Evolutionary conservation across 2,888 invertebrate genomes (phyloP), one percentile per base, ranked within the genome.

Genomic region (Anaspis maculata): DNA sequence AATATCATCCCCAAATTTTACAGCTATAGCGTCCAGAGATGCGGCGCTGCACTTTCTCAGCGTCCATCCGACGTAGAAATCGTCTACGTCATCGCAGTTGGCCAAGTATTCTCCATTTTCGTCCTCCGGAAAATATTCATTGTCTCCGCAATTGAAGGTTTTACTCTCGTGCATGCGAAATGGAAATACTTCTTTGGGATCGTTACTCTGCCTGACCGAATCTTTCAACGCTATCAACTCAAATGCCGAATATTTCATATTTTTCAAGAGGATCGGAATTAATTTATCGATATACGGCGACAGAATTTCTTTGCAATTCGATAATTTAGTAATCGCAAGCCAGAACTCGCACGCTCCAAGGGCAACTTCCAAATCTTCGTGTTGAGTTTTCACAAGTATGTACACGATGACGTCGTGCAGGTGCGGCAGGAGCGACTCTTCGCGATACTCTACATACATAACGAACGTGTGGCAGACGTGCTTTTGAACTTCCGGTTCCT

Each of bases 341-440:
- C 97, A 99, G 69, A 98, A 99, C 64, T 98, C 98, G 55, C 97
- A 97, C 1, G 98, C 97, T 67, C 99, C 97, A 42, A 98, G 68
- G 0, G 97, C 94, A 13, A 97, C 91, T 35, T 84, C 84, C 57
- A 89, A 88, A 60, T 97, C 92, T 3, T 78, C 70, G 62, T 89
- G 87, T 73, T 94, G 89, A 34, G 95, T 96, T 46, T 95, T 78
- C 61, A 87, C 72, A 55, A 98, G 67, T 85, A 98, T 94, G 62
- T 95, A 98, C 78, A 96, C 91, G 59, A 98, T 91, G 39, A 99
- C 94, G 65, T 87, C 86, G 54, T 89, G 83, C 72, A 98, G 82
- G 61, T 96, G 92, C n/a, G 96, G 94, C 57, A 92, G 77, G 27
- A 98, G 74, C 49, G 89, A 76, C 59, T 95, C 95, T 69, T 97